Base-by-base conservation (phyloP, 1,140 invertebrate genomes). In the Hypsibius dujardini region DNA sequence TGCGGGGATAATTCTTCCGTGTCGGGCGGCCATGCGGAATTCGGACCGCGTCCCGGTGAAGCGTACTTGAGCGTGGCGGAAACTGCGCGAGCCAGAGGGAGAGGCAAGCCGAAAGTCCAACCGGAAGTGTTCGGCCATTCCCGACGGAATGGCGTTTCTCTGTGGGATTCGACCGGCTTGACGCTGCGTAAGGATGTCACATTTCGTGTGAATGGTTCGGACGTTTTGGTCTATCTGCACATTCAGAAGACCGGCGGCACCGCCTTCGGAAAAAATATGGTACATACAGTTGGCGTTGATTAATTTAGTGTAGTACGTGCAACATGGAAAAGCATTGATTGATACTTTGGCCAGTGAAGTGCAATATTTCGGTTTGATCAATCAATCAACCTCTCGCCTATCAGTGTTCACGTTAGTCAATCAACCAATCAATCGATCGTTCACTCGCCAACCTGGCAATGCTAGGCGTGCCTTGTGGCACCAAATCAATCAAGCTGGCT, bases 141-240 rank as follows among this genome's bases (percentile, higher is more conserved):
- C 46, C 46, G 15, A 1, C 14, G 50, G 45, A 28, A 62, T 69
- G 67, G 60, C 69, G n/a, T 70, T 73, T 73, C 46, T 12, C 46
- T 56, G 14, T 73, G 70, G 46, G 42, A 56, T n/a, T 47, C 1
- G 2, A 69, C 7, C 1, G 2, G 28, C 60, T n/a, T 46, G 3
- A 2, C 45, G 12, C 2, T 40, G 42, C 70, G 72, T 59, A 70
- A 72, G 14, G 70, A 73, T 69, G 73, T 75, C 72, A 47, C 73
- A 46, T 81, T 81, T 72, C 75, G 80, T 72, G 76, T 94, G 77
- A 87, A 90, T 77, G 88, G 87, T 2, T 87, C 90, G 75, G 95
- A 98, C 83, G 94, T 98, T 40, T 89, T 99, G 82, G 93, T 99
- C 40, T 98, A 98, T 79, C 81, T 98, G 60, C 95, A 98, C 78